phyloP scores from a whole-genome alignment of 2,797 vertebrate species.

The Acomys russatus region DNA sequence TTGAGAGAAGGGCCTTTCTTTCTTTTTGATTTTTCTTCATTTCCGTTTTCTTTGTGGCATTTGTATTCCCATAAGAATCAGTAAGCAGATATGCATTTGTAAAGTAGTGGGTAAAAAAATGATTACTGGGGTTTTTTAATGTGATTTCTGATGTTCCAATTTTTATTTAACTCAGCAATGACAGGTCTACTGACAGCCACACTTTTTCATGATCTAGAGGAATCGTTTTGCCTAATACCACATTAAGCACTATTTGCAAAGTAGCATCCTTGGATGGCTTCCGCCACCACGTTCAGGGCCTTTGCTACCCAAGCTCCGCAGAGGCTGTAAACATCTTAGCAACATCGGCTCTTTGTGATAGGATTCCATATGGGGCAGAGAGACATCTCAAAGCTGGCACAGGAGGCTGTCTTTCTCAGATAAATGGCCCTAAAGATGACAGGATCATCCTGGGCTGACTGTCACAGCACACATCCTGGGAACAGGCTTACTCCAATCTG shows the following conservation, averaged over 20 bases:
- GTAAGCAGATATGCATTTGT: constrained; percentile 77
- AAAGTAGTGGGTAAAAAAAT: constrained; percentile 75
- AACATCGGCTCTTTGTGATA: background rate
- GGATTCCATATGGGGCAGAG: constrained; percentile 57
- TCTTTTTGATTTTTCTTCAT: background rate
- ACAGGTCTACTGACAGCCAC: constrained; percentile 70
- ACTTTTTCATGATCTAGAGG: constrained; percentile 71
- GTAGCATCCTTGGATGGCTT: background rate
- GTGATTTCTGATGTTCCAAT: constrained; percentile 73
- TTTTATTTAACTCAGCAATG: constrained; percentile 74
- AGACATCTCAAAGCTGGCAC: background rate
- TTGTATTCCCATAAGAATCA: constrained; percentile 71
- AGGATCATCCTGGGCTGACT: background rate
- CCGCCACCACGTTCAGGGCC: background rate
- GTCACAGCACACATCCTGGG: background rate
- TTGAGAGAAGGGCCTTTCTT: constrained; percentile 38
- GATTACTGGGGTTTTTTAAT: constrained; percentile 76
- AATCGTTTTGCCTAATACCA: constrained; percentile 68
- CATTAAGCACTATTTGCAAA: constrained; percentile 69
- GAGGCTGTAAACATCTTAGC: constrained; percentile 8
- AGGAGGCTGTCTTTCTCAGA: constrained; percentile 27
- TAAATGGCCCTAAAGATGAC: constrained; percentile 24
- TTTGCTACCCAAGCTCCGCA: background rate
- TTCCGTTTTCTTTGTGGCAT: constrained; percentile 20
- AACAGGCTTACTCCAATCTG: constrained; percentile 40